A percentile compares a stretch with the other conserved stretches of the same genome.
Evolutionary conservation across 1,140 invertebrate genomes (phyloP).

Genomic region (Arion vulgaris): DNA sequence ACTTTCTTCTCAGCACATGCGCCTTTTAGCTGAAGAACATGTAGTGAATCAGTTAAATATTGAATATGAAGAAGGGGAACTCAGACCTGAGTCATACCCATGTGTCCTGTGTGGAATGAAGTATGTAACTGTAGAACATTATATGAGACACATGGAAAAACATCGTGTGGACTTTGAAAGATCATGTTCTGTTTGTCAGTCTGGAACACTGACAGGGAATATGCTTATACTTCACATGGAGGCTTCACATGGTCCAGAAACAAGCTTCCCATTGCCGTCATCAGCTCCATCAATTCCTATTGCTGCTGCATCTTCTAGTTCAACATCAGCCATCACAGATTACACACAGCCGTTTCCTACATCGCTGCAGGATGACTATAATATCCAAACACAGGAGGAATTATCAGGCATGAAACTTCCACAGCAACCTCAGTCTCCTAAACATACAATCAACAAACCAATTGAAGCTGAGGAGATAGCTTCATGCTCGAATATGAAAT

Average conservation of each 20-base stretch:
- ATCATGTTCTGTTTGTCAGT: slow-evolving; percentile 38
- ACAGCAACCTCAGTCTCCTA: slow-evolving; percentile 24
- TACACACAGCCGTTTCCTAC: slow-evolving; percentile 17
- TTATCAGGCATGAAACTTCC: slow-evolving; percentile 5
- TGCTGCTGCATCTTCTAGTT: not conserved
- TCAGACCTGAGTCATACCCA: slow-evolving; percentile 25
- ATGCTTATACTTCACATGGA: slow-evolving; percentile 39
- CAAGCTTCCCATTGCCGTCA: slow-evolving; percentile 25
- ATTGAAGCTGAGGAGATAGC: not conserved
- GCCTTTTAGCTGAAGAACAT: slow-evolving; percentile 33
- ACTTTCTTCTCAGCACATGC: slow-evolving; percentile 29
- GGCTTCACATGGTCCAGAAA: slow-evolving; percentile 38
- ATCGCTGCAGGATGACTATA: slow-evolving; percentile 7
- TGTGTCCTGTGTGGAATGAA: slow-evolving; percentile 38
- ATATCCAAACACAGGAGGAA: not conserved
- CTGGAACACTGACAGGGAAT: slow-evolving; percentile 34
- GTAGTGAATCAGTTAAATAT: not conserved
- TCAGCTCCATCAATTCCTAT: not conserved
- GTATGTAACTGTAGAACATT: slow-evolving; percentile 12
- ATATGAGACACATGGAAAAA: slow-evolving; percentile 37
- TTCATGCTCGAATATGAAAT: slow-evolving; percentile 14
- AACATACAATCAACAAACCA: not conserved
- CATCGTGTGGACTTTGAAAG: slow-evolving; percentile 33
- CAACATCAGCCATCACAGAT: not conserved
- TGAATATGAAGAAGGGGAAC: slow-evolving; percentile 37